Base-by-base conservation (phyloP, 2,888 invertebrate genomes). In the Ommatoiulus sabulosus region DNA sequence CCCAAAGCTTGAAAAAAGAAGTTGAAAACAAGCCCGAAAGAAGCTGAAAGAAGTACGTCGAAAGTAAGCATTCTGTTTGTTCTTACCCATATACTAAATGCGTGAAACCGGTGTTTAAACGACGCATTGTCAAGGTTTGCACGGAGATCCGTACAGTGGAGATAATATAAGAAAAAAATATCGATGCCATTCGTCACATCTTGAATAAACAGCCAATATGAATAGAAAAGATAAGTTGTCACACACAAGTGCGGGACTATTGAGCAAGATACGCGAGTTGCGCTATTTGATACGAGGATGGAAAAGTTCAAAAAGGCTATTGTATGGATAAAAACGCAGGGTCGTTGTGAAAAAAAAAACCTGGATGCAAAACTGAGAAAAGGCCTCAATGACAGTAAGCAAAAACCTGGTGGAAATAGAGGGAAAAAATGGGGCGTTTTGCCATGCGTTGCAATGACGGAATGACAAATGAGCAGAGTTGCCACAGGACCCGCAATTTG, bases 191-290 rank as follows among this genome's bases (percentile, higher is more conserved):
- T 63, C n/a, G 57, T n/a, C n/a, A n/a, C 57, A 63, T 63, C 57
- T 63, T 63, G 57, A 63, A 63, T 63, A 63, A 63, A 63, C 57
- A 63, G 57, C n/a, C 57, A n/a, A 63, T 63, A 63, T 63, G 57
- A 63, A 63, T 63, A 63, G n/a, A 63, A 63, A 63, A 63, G 57
- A 63, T 63, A 63, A 63, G 57, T 63, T 63, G 57, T 63, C 57
- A 52, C 15, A 52, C 15, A 52, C 52, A 52, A 52, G 52, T 52
- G 15, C 10, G 52, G 52, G 10, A 52, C 6, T 10, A 52, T 52
- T 52, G 52, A 8, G 52, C 8, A 52, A 52, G 12, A 52, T 52
- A 15, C 46, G 46, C 46, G 8, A 46, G 52, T 52, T 52, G 57
- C 57, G 17, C 57, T n/a, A n/a, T 3, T 52, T 15, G 57, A 17